Evolutionary conservation across 2,888 invertebrate species (phyloP).

Genomic region (Hoplodrina ambigua): DNA sequence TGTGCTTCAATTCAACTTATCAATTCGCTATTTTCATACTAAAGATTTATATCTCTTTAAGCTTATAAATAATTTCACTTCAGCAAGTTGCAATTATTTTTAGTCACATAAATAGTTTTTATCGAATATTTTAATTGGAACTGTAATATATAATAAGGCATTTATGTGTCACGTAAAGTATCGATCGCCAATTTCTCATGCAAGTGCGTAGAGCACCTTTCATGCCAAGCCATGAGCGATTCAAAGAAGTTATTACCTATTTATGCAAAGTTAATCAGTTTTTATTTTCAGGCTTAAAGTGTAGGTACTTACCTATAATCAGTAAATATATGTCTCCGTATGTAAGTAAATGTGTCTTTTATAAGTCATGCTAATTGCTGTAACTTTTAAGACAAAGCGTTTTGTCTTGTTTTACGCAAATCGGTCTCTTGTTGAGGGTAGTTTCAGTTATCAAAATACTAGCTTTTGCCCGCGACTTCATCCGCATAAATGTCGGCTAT

Average conservation of each 20-base stretch:
- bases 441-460: not conserved
- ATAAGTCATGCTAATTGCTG: not conserved
- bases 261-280: conserved; percentile 47
- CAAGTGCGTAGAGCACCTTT: conserved; percentile 46
- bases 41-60: not conserved
- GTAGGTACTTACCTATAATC: conserved; percentile 6
- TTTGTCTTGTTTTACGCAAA: not conserved
- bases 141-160: conserved; percentile 23
- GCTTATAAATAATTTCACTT: not conserved
- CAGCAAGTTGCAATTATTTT: conserved; percentile 18
- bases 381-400: not conserved
- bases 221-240: conserved; percentile 41
- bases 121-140: conserved; percentile 44
- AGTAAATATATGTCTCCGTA: not conserved
- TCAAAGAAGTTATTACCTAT: conserved; percentile 43
- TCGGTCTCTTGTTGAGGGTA: not conserved
- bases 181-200: conserved; percentile 44
- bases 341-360: conserved; percentile 10
- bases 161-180: conserved; percentile 44
- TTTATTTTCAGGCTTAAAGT: conserved; percentile 23
- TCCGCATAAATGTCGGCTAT: too few relatives aligned
- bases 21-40: not conserved
- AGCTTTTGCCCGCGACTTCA: too few relatives aligned
- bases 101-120: conserved; percentile 14
- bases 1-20: not conserved